phyloP scores from a whole-genome alignment of 2,797 vertebrate species.

The Rhabdomys pumilio region DNA sequence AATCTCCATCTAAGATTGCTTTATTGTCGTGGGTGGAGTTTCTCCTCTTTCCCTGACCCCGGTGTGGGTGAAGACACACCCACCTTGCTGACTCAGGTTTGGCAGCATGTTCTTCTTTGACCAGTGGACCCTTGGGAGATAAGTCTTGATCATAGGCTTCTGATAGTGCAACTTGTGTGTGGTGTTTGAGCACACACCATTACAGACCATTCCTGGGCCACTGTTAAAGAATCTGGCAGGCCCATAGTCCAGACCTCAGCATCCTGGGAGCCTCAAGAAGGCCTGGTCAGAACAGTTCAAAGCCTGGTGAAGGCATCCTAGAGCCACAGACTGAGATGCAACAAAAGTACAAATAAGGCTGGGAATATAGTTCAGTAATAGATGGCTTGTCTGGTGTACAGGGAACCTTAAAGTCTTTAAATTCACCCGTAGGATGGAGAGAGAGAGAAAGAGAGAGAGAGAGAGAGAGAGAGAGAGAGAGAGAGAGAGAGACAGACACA shows the following conservation, averaged over 20 bases:
- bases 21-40: rapidly evolving
- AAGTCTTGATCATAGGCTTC: background rate
- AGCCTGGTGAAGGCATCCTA: rapidly evolving
- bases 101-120: rapidly evolving
- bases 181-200: background rate
- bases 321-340: background rate
- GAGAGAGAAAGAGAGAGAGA: too few species aligned
- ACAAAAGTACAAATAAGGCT: background rate
- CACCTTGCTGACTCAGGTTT: rapidly evolving
- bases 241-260: background rate
- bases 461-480: too few species aligned
- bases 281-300: background rate
- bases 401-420: background rate
- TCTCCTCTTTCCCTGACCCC: background rate
- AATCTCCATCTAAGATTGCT: rapidly evolving
- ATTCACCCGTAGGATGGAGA: background rate
- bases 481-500: background rate
- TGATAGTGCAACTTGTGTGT: rapidly evolving
- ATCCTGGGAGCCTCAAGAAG: background rate
- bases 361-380: background rate
- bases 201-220: background rate
- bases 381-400: background rate
- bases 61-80: background rate
- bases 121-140: background rate
- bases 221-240: background rate